Percentiles rank a stretch among this genome's conserved stretches.
Conservation (phyloP, 2,888 invertebrate genomes). For the Mycalesis mineus region DNA sequence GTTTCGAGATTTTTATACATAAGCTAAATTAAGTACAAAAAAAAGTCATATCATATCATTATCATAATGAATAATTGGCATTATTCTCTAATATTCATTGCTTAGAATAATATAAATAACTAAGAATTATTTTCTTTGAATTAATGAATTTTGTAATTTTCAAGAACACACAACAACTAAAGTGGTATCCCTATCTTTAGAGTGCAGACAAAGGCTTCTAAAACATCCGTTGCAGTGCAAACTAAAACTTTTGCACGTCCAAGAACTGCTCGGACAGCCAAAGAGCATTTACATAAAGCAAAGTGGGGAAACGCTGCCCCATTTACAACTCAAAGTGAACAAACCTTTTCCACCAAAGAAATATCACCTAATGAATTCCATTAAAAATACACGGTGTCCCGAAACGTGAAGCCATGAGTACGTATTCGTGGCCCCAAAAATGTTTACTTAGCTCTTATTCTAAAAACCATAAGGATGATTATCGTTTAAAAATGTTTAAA, state of each 20-base stretch:
- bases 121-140: no score
- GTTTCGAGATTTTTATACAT: no score
- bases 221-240: neutral
- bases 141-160: no score
- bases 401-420: constrained; percentile 19
- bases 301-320: constrained; percentile 19
- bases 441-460: constrained; percentile 14
- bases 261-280: constrained; percentile 23
- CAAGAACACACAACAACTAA: no score
- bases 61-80: no score
- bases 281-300: constrained; percentile 25
- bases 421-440: constrained; percentile 5
- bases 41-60: no score
- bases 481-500: constrained; percentile 8
- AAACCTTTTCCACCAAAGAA: constrained; percentile 27
- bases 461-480: constrained; percentile 8
- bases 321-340: constrained; percentile 34
- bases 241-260: constrained; percentile 8
- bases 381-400: constrained; percentile 28
- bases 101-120: no score
- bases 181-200: no score
- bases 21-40: no score
- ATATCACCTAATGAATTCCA: constrained; percentile 33
- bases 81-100: no score
- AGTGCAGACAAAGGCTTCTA: neutral